These are phyloP conservation scores for Acholoe squamosa DNA, from an alignment of 2,888 invertebrate species.

Conservation along the genomic window DNA sequence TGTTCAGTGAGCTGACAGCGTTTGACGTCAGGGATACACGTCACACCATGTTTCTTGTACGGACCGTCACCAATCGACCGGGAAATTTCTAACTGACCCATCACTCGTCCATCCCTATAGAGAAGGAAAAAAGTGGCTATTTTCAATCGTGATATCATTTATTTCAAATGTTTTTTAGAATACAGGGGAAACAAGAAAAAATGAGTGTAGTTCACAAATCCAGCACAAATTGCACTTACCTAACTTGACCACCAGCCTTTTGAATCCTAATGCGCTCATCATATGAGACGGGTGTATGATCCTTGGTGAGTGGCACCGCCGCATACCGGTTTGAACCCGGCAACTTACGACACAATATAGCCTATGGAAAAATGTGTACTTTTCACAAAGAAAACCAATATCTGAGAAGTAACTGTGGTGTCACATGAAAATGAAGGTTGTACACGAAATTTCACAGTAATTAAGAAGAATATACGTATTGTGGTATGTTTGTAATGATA, in stretches of 20 bases:
- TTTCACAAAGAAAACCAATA: too few species aligned
- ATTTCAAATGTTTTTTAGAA: too few species aligned
- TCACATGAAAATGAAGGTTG: too few species aligned
- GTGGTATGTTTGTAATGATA: too few species aligned
- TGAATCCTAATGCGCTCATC: slow-evolving; percentile 85
- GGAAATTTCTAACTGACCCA: slow-evolving; percentile 84
- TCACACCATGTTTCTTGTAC: slow-evolving; percentile 85
- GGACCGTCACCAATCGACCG: slow-evolving; percentile 85
- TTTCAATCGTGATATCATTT: too few species aligned
- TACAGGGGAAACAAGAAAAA: too few species aligned
- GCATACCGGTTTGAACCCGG: slow-evolving; percentile 75
- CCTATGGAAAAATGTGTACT: slow-evolving; percentile 75
- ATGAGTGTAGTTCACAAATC: too few species aligned
- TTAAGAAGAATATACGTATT: too few species aligned
- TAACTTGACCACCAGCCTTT: slow-evolving; percentile 84
- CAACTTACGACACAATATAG: slow-evolving; percentile 82
- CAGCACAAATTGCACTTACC: slow-evolving; percentile 76
- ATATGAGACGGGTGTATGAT: slow-evolving; percentile 84
- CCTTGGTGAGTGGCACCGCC: slow-evolving; percentile 83
- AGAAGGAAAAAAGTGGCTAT: neutral
- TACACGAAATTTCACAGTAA: too few species aligned
- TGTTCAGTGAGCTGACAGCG: slow-evolving; percentile 83
- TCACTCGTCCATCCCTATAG: slow-evolving; percentile 81
- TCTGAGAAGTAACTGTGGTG: too few species aligned
- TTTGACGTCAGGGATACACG: slow-evolving; percentile 84